Conservation (phyloP, 53 echinoderm and acorn worm species). For the Echinarachnius parma region DNA sequence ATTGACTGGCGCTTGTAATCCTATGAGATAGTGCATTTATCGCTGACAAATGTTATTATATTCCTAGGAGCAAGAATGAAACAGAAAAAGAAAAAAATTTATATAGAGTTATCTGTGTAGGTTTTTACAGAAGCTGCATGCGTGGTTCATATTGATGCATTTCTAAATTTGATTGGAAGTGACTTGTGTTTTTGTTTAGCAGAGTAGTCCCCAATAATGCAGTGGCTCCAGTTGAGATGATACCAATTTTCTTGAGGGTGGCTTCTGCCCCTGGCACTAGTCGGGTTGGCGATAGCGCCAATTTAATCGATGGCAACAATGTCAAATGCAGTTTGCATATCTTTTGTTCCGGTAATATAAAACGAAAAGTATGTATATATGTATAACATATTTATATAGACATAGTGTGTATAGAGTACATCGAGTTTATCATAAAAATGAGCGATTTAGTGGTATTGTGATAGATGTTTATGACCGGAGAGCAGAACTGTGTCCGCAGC, state of each 20-base stretch:
- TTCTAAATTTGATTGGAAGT: slow-evolving; percentile 15
- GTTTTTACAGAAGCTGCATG: no score
- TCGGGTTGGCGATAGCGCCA: slow-evolving; percentile 1
- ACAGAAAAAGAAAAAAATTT: background rate
- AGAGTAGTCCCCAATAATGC: slow-evolving; percentile 9
- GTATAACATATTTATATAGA: no score
- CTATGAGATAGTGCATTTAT: slow-evolving; percentile 27
- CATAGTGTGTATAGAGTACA: no score
- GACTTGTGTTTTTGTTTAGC: background rate
- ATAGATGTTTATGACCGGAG: no score
- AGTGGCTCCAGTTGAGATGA: slow-evolving; percentile 16
- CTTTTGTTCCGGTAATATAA: no score
- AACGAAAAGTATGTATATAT: no score
- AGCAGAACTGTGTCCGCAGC: no score
- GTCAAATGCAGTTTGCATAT: background rate
- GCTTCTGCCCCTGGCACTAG: background rate
- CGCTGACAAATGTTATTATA: slow-evolving; percentile 43
- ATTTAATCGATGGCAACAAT: slow-evolving; percentile 33
- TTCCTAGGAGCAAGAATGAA: slow-evolving; percentile 8
- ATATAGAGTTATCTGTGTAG: no score
- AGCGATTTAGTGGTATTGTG: no score
- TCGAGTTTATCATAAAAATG: no score
- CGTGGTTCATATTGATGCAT: slow-evolving; percentile 40
- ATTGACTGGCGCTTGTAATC: slow-evolving; percentile 39
- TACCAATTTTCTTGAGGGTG: slow-evolving; percentile 24